A percentile compares a stretch with the other conserved stretches of the same genome.
Conservation (phyloP, 2,888 invertebrate species). For the Chelonus formosanus region DNA sequence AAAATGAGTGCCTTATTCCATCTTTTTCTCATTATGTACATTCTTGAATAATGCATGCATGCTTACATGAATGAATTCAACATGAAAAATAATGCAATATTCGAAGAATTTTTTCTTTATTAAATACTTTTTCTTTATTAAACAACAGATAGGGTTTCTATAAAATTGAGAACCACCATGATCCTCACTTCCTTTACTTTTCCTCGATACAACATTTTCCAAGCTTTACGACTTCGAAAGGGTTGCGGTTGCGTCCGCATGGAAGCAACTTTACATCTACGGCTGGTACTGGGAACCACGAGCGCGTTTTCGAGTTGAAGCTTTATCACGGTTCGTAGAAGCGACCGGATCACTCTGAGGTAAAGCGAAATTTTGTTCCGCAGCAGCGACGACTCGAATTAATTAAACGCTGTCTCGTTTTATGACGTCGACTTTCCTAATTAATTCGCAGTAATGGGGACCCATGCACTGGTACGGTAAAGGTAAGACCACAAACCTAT, state of each 20-base stretch:
- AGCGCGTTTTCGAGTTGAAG: slow-evolving; percentile 29
- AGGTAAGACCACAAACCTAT: slow-evolving; percentile 39
- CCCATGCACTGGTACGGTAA: slow-evolving; percentile 23
- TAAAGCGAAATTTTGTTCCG: slow-evolving; percentile 42
- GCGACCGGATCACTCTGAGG: slow-evolving; percentile 40
- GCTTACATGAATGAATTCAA: no score
- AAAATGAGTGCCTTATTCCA: no score
- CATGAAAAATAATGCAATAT: no score
- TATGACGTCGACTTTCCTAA: slow-evolving; percentile 48
- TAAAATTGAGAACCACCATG: slow-evolving; percentile 34
- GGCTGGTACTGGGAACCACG: slow-evolving; percentile 23
- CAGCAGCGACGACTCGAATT: slow-evolving; percentile 42
- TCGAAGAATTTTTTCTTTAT: no score
- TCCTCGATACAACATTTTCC: slow-evolving; percentile 14
- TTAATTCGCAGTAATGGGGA: slow-evolving; percentile 46
- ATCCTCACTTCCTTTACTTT: slow-evolving; percentile 37
- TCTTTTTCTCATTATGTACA: no score
- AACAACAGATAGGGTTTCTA: neutral
- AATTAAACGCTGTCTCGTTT: slow-evolving; percentile 45
- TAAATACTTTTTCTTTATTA: neutral
- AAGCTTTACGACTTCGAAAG: slow-evolving; percentile 48
- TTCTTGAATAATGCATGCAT: no score
- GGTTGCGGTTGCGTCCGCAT: slow-evolving; percentile 44
- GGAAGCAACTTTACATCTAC: slow-evolving; percentile 33
- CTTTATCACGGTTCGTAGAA: slow-evolving; percentile 36